These are phyloP conservation scores for Chanos chanos DNA, from an alignment of 2,797 vertebrate genomes.

Conservation along the genomic window DNA sequence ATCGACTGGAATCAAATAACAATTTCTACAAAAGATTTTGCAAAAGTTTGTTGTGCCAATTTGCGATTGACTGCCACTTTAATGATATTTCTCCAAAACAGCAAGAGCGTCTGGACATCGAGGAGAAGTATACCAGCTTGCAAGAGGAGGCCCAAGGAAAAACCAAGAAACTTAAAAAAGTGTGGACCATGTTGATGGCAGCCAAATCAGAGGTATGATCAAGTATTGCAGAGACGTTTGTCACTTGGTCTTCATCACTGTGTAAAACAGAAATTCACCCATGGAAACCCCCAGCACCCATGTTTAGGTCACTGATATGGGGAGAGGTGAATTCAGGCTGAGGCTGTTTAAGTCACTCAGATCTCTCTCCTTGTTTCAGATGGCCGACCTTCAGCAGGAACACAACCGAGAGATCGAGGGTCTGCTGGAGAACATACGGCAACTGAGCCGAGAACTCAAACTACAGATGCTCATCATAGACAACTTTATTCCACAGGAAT, in stretches of 20 bases:
- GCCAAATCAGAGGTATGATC: slow-evolving; percentile 90
- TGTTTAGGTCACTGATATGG: no score
- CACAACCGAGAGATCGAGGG: slow-evolving; percentile 97
- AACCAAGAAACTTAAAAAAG: slow-evolving; percentile 98
- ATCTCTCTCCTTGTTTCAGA: slow-evolving; percentile 64
- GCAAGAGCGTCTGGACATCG: slow-evolving; percentile 98
- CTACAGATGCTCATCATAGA: slow-evolving; percentile 98
- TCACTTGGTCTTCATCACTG: no score
- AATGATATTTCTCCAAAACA: slow-evolving; percentile 50
- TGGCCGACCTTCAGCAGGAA: slow-evolving; percentile 97
- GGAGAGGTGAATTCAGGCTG: no score
- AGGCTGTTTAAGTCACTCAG: no score
- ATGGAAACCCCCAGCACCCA: no score
- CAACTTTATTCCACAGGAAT: slow-evolving; percentile 97
- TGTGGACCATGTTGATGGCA: slow-evolving; percentile 99
- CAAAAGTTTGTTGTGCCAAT: background rate
- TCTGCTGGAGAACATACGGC: slow-evolving; percentile 92
- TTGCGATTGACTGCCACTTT: background rate
- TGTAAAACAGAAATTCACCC: no score
- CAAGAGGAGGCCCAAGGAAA: slow-evolving; percentile 98
- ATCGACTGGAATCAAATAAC: no score
- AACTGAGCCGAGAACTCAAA: slow-evolving; percentile 92
- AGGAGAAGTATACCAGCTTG: slow-evolving; percentile 97
- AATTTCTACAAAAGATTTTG: no score
- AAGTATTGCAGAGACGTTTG: background rate